Conservation (phyloP, 2,113 vertebrate species). For the Pontoporia blainvillei region DNA sequence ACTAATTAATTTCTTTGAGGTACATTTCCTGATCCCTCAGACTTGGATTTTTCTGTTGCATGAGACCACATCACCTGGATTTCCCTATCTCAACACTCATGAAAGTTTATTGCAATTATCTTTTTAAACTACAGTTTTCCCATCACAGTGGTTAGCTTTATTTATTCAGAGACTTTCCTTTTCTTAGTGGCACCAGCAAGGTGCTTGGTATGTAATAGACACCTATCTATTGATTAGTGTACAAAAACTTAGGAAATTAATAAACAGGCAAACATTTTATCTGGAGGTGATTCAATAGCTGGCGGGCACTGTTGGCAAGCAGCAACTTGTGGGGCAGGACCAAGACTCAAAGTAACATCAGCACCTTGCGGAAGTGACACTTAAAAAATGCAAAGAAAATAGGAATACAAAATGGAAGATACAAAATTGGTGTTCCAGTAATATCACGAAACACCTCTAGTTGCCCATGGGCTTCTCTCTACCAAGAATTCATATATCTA, state of each 20-base stretch:
- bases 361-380: neutral
- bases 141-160: neutral
- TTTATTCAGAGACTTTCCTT: neutral
- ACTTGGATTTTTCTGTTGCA: neutral
- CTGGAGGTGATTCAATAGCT: neutral
- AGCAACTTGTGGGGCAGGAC: neutral
- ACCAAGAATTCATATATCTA: neutral
- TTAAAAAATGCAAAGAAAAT: neutral
- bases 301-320: neutral
- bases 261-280: neutral
- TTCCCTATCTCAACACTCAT: neutral
- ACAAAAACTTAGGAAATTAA: neutral
- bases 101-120: neutral
- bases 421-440: neutral
- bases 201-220: neutral
- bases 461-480: neutral
- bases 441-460: neutral
- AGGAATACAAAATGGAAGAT: neutral
- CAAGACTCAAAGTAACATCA: neutral
- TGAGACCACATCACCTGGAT: neutral
- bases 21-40: neutral
- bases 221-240: neutral
- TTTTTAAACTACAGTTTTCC: neutral
- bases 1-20: neutral
- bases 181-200: neutral